Evolutionary conservation across 2,888 invertebrate genomes (phyloP).

Genomic region (Proisotoma minuta): DNA sequence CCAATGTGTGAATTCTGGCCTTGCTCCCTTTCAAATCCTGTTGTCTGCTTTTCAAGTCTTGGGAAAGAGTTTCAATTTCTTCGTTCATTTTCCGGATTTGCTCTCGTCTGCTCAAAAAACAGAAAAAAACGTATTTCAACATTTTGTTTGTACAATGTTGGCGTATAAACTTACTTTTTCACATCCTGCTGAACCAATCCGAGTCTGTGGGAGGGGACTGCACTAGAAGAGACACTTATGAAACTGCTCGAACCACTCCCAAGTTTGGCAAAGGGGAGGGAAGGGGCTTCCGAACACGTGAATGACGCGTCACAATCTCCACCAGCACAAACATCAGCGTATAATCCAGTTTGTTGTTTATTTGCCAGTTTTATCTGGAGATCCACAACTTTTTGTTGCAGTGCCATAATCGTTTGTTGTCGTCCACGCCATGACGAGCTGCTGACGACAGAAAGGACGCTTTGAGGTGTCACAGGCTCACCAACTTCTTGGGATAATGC

Average conservation of each 20-base stretch:
- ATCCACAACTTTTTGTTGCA: constrained; percentile 66
- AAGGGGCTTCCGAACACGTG: neutral
- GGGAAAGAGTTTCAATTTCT: constrained; percentile 58
- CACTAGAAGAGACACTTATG: neutral
- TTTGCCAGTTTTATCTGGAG: constrained; percentile 58
- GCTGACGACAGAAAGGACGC: constrained; percentile 55
- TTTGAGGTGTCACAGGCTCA: constrained; percentile 62
- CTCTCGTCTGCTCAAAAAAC: constrained; percentile 50
- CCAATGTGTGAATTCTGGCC: constrained; percentile 65
- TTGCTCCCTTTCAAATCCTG: constrained; percentile 49
- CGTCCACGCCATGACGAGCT: constrained; percentile 69
- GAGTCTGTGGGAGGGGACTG: constrained; percentile 14
- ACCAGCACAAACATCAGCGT: neutral
- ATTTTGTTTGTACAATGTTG: neutral
- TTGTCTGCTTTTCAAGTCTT: constrained; percentile 57
- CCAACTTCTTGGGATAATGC: constrained; percentile 70
- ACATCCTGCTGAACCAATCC: constrained; percentile 22
- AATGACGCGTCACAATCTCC: neutral
- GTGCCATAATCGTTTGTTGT: constrained; percentile 66
- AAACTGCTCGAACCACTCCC: neutral
- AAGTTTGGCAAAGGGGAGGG: neutral
- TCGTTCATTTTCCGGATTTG: constrained; percentile 60
- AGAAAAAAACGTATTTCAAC: neutral
- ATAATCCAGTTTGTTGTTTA: neutral
- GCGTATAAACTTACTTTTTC: constrained; percentile 19